phyloP scores from a whole-genome alignment of 2,888 invertebrate genomes.

The Sialis lutaria region DNA sequence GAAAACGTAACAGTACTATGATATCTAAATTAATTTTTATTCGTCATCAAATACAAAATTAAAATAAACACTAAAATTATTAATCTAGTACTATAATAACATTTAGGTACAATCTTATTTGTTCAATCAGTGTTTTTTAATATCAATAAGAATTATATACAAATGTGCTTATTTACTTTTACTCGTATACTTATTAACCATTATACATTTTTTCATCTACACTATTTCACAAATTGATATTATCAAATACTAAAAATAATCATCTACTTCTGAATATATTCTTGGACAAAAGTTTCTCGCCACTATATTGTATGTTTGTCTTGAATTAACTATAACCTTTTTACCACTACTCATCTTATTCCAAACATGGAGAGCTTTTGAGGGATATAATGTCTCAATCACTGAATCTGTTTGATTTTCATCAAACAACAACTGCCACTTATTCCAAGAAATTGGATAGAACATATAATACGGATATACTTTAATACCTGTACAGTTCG shows the following conservation, averaged over 20 bases:
- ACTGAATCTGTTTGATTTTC: conserved; percentile 23
- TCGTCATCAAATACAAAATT: too few species aligned
- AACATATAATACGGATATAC: conserved; percentile 46
- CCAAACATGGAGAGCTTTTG: conserved; percentile 37
- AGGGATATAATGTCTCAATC: conserved; percentile 21
- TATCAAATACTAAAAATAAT: conserved; percentile 7
- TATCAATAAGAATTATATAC: too few species aligned
- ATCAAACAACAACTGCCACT: conserved; percentile 43
- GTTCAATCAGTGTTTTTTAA: too few species aligned
- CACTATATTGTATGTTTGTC: conserved; percentile 29
- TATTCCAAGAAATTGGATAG: conserved; percentile 44
- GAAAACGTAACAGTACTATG: too few species aligned
- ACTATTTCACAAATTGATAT: too few species aligned
- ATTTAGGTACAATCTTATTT: too few species aligned
- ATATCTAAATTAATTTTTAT: too few species aligned
- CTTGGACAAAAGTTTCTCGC: conserved; percentile 32
- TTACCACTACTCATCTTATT: conserved; percentile 30
- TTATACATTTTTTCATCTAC: too few species aligned
- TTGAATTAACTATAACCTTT: conserved; percentile 24
- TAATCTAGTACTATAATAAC: too few species aligned
- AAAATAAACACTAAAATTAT: too few species aligned
- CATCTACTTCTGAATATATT: conserved; percentile 21
- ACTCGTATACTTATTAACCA: too few species aligned
- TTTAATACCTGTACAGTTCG: conserved; percentile 40
- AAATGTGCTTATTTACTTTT: too few species aligned